phyloP scores from a whole-genome alignment of 2,113 vertebrate genomes.

The Eurypyga helias region DNA sequence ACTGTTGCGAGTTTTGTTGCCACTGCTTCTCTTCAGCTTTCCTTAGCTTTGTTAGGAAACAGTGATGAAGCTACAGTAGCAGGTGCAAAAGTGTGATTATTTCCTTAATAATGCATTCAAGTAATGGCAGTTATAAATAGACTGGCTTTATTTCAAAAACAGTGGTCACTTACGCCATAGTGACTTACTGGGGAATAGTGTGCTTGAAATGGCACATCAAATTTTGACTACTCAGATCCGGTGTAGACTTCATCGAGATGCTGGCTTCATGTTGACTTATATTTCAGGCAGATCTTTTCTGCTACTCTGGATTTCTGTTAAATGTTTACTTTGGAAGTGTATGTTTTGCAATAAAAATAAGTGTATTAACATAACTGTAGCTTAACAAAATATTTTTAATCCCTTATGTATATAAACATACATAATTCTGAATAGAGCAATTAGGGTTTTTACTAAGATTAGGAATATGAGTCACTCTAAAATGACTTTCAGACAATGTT shows the following conservation, averaged over 20 bases:
- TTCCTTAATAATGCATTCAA: background rate
- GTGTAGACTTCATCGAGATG: background rate
- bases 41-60: background rate
- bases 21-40: background rate
- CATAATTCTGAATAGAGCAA: background rate
- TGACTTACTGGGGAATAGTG: background rate
- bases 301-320: background rate
- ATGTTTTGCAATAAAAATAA: background rate
- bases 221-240: background rate
- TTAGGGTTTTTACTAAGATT: background rate
- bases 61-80: background rate
- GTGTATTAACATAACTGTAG: background rate
- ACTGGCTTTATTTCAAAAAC: background rate
- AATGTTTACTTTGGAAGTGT: background rate
- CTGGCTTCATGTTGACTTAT: background rate
- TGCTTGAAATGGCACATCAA: background rate
- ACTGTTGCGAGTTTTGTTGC: background rate
- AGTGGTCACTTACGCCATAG: background rate
- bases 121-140: background rate
- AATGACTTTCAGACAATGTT: background rate
- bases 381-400: background rate
- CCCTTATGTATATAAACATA: background rate
- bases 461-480: background rate
- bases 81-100: background rate
- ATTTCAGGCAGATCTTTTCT: background rate